Evolutionary conservation across 53 echinoderm and acorn worm genomes (phyloP), one percentile per base, ranked within the genome.

Genomic region (Patiria pectinifera): DNA sequence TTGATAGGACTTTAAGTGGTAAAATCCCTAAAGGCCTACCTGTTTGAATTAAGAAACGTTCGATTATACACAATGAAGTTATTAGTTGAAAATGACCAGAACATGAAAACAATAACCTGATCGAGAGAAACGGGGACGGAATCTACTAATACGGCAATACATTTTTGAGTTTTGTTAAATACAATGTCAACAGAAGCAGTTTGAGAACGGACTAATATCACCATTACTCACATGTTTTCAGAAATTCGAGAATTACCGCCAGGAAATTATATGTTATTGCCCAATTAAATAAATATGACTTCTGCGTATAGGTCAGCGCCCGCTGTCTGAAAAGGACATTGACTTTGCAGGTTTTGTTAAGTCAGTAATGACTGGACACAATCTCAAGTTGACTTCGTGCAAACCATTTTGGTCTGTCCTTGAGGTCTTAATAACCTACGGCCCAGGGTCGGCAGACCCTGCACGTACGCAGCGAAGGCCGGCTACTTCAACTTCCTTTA

Each of bases 241-340:
- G 14, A 11, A 66, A 66, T 66, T 18, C 66, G 3, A 18, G 19
- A 66, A 18, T 66, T 66, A 4, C 66, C 66, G 3, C 66, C 10
- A 14, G 66, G 14, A 11, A 66, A 11, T 66, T 14, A 66, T 15
- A 66, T 66, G 14, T 14, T 4, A 14, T 66, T 11, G 35, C 35
- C 35, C 35, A 35, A 35, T 35, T 35, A 35, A 35, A 35, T 35
- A 35, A 35, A 66, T 16, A 15, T 14, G 19, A 13, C 4, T 66
- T 66, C 10, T 11, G 66, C 66, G 66, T 3, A 35, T 35, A 66
- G 85, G 85, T 85, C 60, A 85, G 66, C 69, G 85, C 24, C 85
- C 69, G 85, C 85, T 19, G 15, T 2, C 85, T 21, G 83, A 11
- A 69, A 85, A 85, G 44, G 63, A 69, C 85, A 85, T 85, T 85